Conservation (phyloP, 1,140 invertebrate species). For the Drosophila leontia region DNA sequence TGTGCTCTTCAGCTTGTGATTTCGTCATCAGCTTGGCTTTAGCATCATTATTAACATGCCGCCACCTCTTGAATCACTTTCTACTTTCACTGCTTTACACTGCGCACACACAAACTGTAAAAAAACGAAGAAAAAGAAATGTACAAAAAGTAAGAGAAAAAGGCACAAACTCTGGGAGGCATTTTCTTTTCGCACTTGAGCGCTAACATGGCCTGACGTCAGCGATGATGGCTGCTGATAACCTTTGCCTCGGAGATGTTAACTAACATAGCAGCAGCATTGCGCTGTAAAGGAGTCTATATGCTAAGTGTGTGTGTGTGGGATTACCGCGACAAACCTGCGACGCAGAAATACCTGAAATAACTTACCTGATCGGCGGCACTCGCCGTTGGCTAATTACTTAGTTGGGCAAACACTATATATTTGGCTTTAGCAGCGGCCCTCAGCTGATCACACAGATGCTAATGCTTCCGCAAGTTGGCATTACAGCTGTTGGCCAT, state of each 20-base stretch:
- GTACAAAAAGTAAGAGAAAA: conserved; percentile 3
- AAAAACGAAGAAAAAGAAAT: neutral
- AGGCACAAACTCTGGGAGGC: neutral
- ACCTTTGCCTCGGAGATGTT: conserved; percentile 11
- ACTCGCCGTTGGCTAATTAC: conserved; percentile 55
- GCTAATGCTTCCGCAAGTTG: conserved; percentile 40
- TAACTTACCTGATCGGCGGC: conserved; percentile 4
- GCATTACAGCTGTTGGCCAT: conserved; percentile 30
- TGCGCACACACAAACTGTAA: conserved; percentile 9
- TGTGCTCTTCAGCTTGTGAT: conserved; percentile 6
- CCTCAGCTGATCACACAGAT: conserved; percentile 65
- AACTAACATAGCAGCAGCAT: conserved; percentile 11
- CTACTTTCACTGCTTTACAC: conserved; percentile 67
- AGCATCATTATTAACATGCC: conserved; percentile 40
- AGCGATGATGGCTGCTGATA: conserved; percentile 22
- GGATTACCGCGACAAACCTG: neutral
- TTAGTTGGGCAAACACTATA: conserved; percentile 55
- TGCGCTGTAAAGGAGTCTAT: conserved; percentile 6
- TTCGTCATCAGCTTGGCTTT: conserved; percentile 49
- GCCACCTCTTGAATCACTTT: conserved; percentile 61
- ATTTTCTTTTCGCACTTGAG: conserved; percentile 23
- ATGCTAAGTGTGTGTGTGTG: neutral
- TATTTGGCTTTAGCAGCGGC: conserved; percentile 24
- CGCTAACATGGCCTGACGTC: conserved; percentile 40
- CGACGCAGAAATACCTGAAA: conserved; percentile 30